Evolutionary conservation across 2,113 vertebrate genomes (phyloP), one percentile per base, ranked within the genome.

Genomic region (Malaclemys terrapin): DNA sequence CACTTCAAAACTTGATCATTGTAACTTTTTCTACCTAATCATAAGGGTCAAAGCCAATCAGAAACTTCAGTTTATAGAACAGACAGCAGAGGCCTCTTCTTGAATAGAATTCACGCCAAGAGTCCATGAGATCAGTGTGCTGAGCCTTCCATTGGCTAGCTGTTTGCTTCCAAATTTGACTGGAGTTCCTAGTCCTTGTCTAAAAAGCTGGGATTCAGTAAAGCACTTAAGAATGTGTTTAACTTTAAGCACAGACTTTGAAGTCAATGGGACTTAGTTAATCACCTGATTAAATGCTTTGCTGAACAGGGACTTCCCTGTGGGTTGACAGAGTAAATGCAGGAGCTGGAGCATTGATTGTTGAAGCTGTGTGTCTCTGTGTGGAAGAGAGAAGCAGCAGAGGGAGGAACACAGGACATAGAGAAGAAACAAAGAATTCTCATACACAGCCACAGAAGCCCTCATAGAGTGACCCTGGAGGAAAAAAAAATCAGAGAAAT

Each of bases 51-150:
- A 75, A 17, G 42, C 1, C 76, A 85, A 3, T 69, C 24, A 88
- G 38, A 84, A 88, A 85, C 1, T 38, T 5, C 4, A 35, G 3
- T 7, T 88, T 7, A 1, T 54, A 69, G 87, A 91, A n/a, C 14
- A 76, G 4, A 54, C 1, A 65, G 0, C 1, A 17, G 0, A 59
- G 8, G 1, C 25, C 62, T 76, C 14, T 5, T 53, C 11, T 52
- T 91, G 20, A 83, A 35, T 8, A 81, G 84, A 80, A 91, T 52
- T 38, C 56, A 47, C 25, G 5, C 50, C 3, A 0, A 42, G 24
- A 87, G 16, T 17, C 14, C 12, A 11, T 8, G 57, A 16, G 14
- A 86, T 1, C 2, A 78, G 1, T 0, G 25, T 1, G 47, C 14
- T 88, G 10, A 54, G 11, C 22, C 11, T 62, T 62, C 54, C 50